Evolutionary conservation across 2,888 invertebrate genomes (phyloP), one percentile per base, ranked within the genome.

Genomic region (Psylliodes chrysocephalus): DNA sequence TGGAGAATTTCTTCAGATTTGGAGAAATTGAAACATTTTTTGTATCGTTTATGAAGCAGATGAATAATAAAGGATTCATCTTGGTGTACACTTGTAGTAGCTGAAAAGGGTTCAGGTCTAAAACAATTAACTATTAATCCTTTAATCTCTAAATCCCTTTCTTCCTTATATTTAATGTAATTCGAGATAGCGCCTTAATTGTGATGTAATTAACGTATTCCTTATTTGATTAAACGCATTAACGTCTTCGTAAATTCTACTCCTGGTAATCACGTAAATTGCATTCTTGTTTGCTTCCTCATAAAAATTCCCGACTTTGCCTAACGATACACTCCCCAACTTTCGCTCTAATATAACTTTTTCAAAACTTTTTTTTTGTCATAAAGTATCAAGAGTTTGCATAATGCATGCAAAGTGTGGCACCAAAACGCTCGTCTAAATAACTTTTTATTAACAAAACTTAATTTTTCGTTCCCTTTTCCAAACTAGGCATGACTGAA

Each of bases 381-480:
- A 22, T 47, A 46, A 56, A 56, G 55, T 42, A 28, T 54, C 6
- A 42, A n/a, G 35, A 35, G 19, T 57, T 47, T 38, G 57, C 57
- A 57, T 57, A 57, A 57, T 57, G 38, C 25, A 46, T 35, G 57
- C 55, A 44, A 47, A 46, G 47, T 38, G 35, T 42, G 38, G 42
- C 54, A 42, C 54, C 10, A 53, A n/a, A 40, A 40, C 25, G 14
- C 40, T 15, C 19, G 38, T 53, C 40, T 60, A 60, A 54, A 61
- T 60, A 61, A 61, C 47, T 54, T 61, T 61, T 54, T 55, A 61
- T 47, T 54, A 54, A 15, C 49, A 61, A 55, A 54, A 61, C 54
- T 61, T 40, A 38, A 61, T 47, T 46, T 28, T 54, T 40, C 12
- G 10, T 51, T 51, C 40, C 38, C 25, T 53, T 38, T 42, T 18